These are phyloP conservation scores for Nemapogon koenigi DNA, from an alignment of 2,888 invertebrate genomes.

Conservation along the genomic window DNA sequence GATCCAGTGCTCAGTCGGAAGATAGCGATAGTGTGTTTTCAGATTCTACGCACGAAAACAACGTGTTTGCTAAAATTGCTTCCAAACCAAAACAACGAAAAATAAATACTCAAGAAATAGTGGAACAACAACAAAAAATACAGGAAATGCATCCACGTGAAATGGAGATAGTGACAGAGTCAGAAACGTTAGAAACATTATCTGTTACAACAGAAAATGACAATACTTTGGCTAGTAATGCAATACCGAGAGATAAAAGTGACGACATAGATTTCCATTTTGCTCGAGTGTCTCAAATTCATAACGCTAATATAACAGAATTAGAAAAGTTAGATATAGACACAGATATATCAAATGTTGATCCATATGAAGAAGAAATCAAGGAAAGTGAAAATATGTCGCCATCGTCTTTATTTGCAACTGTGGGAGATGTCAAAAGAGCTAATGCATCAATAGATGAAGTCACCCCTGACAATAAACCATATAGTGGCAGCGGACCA, in stretches of 20 bases:
- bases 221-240: slow-evolving; percentile 25
- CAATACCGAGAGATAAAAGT: slow-evolving; percentile 50
- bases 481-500: slow-evolving; percentile 68
- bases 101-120: slow-evolving; percentile 53
- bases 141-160: slow-evolving; percentile 56
- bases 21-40: slow-evolving; percentile 79
- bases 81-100: slow-evolving; percentile 49
- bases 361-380: slow-evolving; percentile 65
- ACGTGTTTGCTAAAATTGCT: slow-evolving; percentile 69
- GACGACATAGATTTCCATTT: slow-evolving; percentile 60
- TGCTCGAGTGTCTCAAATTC: slow-evolving; percentile 60
- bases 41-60: slow-evolving; percentile 69
- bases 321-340: slow-evolving; percentile 63
- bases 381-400: slow-evolving; percentile 67
- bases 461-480: slow-evolving; percentile 59
- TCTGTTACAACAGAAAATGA: slow-evolving; percentile 45
- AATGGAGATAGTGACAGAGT: slow-evolving; percentile 32
- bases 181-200: too few species aligned
- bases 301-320: slow-evolving; percentile 52
- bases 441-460: slow-evolving; percentile 68
- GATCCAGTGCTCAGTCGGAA: slow-evolving; percentile 74
- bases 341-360: slow-evolving; percentile 65
- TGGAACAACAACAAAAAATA: slow-evolving; percentile 54
- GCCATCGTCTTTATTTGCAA: slow-evolving; percentile 74
- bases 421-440: slow-evolving; percentile 76